phyloP scores from a whole-genome alignment of 2,113 vertebrate genomes.

The Poecile atricapillus region DNA sequence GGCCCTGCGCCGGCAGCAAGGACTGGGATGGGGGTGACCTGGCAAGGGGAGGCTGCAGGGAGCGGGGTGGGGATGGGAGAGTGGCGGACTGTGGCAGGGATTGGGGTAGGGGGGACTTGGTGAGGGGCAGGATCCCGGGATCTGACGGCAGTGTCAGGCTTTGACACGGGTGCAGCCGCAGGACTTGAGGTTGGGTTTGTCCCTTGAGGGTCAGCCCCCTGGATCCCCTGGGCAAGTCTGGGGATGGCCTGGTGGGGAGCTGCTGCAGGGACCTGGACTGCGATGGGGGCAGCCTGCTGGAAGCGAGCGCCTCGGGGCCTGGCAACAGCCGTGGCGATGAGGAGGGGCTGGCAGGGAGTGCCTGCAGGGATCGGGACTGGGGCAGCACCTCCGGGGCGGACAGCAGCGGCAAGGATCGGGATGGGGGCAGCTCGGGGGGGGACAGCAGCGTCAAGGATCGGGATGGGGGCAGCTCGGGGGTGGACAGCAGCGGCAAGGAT shows the following conservation, averaged over 20 bases:
- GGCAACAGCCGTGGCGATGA: neutral
- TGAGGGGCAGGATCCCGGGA: neutral
- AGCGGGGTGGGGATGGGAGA: neutral
- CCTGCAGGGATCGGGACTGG: neutral
- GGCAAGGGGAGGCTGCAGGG: neutral
- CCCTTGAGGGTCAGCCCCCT: neutral
- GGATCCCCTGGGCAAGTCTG: neutral
- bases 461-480: neutral
- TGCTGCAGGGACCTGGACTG: constrained; percentile 33
- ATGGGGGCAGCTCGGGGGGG: neutral
- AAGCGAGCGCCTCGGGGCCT: neutral
- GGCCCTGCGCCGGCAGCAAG: neutral
- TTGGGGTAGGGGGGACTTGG: neutral
- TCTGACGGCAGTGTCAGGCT: neutral
- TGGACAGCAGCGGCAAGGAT: neutral
- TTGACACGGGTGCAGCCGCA: neutral
- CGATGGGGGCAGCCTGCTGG: neutral
- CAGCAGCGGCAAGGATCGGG: neutral
- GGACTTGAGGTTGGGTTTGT: neutral
- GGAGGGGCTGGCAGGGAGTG: neutral
- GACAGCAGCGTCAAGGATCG: neutral
- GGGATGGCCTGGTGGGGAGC: neutral
- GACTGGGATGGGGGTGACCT: neutral
- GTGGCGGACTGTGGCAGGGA: neutral
- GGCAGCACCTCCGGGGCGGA: neutral